phyloP scores from a whole-genome alignment of 2,797 vertebrate genomes.

The Myotis planiceps region DNA sequence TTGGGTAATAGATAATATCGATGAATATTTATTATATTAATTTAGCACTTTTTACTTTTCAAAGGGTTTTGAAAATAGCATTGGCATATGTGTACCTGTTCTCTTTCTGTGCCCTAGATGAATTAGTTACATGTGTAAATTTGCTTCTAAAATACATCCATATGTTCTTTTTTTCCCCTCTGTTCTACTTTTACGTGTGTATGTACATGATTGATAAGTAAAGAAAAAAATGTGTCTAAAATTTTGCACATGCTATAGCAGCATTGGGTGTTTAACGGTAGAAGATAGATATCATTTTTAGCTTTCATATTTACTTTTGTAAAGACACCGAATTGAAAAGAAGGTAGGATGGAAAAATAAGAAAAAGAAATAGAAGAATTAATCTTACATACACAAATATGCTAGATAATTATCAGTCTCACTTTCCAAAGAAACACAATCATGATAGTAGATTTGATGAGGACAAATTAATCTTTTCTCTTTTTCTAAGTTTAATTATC shows the following conservation, averaged over 20 bases:
- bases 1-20: background rate
- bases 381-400: background rate
- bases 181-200: background rate
- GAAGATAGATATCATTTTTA: background rate
- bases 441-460: background rate
- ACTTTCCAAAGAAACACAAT: background rate
- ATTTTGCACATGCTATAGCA: background rate
- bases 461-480: background rate
- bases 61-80: background rate
- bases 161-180: background rate
- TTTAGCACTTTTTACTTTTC: slow-evolving; percentile 24
- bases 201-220: background rate
- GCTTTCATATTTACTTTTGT: background rate
- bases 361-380: background rate
- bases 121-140: background rate
- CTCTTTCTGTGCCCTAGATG: background rate
- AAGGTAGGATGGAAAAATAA: background rate
- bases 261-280: background rate
- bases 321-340: background rate
- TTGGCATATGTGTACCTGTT: background rate
- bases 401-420: background rate
- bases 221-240: background rate
- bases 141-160: background rate
- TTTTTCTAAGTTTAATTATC: slow-evolving; percentile 34
- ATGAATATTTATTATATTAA: slow-evolving; percentile 25